Conservation (phyloP, 2,888 invertebrate species). For the Pachydiplax longipennis region DNA sequence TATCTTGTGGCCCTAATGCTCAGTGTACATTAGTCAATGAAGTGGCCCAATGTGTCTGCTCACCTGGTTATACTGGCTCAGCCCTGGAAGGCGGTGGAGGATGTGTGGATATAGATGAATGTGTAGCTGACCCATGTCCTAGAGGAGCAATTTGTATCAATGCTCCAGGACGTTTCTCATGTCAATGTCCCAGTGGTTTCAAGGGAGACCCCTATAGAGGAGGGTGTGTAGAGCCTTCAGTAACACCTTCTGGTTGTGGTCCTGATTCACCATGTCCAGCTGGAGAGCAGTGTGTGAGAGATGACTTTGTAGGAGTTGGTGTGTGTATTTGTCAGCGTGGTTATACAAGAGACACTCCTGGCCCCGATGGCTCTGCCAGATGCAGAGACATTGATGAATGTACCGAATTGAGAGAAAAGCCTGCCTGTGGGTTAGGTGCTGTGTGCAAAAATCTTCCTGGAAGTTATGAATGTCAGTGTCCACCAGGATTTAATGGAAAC, state of each 20-base stretch:
- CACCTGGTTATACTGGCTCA: slow-evolving; percentile 79
- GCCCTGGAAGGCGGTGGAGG: slow-evolving; percentile 69
- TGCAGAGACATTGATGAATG: slow-evolving; percentile 91
- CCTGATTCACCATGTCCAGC: slow-evolving; percentile 78
- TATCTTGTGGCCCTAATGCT: slow-evolving; percentile 85
- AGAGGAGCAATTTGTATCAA: slow-evolving; percentile 88
- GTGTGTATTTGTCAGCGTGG: slow-evolving; percentile 92
- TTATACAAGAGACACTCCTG: slow-evolving; percentile 72
- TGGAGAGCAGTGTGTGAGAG: slow-evolving; percentile 85
- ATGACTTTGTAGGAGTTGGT: slow-evolving; percentile 75
- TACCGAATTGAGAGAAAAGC: slow-evolving; percentile 73
- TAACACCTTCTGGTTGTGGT: slow-evolving; percentile 73
- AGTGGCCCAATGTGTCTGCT: slow-evolving; percentile 84
- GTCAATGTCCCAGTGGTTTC: slow-evolving; percentile 79
- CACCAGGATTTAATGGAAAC: slow-evolving; percentile 86
- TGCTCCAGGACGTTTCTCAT: slow-evolving; percentile 83
- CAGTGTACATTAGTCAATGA: slow-evolving; percentile 87
- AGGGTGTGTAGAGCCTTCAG: slow-evolving; percentile 74
- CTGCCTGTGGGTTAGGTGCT: slow-evolving; percentile 87
- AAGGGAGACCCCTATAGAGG: slow-evolving; percentile 81
- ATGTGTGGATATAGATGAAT: slow-evolving; percentile 90
- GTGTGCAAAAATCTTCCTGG: slow-evolving; percentile 92
- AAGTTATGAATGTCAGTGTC: slow-evolving; percentile 92
- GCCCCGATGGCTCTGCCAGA: slow-evolving; percentile 68
- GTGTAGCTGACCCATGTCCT: slow-evolving; percentile 81